Conservation (phyloP, 2,888 invertebrate species). For the Diogma glabrata region DNA sequence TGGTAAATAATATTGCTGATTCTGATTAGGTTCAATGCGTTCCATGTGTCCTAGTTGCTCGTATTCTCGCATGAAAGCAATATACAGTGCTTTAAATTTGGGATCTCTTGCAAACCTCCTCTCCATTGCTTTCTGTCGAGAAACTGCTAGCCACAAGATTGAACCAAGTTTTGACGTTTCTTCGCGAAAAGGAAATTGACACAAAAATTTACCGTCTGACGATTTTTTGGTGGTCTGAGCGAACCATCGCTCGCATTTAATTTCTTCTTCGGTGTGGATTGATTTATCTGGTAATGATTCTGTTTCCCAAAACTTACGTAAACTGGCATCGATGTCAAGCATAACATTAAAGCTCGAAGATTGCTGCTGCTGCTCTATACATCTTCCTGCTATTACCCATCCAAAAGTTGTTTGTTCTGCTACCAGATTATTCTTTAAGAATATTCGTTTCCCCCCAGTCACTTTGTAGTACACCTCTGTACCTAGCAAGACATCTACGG, state of each 20-base stretch:
- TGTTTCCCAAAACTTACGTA: background rate
- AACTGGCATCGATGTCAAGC: background rate
- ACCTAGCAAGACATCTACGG: background rate
- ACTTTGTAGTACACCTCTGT: background rate
- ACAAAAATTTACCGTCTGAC: background rate
- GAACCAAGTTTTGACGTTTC: background rate
- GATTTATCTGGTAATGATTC: background rate
- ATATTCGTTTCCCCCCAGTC: background rate
- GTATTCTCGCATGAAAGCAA: background rate
- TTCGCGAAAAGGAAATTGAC: background rate
- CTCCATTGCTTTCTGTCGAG: background rate
- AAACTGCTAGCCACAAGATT: background rate
- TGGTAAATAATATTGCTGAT: background rate
- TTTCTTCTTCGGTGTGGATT: background rate
- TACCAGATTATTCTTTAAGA: background rate
- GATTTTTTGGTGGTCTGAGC: background rate
- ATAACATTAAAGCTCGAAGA: background rate
- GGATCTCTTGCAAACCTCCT: background rate
- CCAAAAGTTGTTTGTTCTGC: background rate
- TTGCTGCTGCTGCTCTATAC: background rate
- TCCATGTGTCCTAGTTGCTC: no score
- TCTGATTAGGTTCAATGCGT: no score
- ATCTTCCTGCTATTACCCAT: background rate
- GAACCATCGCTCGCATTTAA: background rate
- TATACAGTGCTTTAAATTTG: background rate